phyloP scores from a whole-genome alignment of 2,888 invertebrate genomes.

The Lycocerus yunnanus region DNA sequence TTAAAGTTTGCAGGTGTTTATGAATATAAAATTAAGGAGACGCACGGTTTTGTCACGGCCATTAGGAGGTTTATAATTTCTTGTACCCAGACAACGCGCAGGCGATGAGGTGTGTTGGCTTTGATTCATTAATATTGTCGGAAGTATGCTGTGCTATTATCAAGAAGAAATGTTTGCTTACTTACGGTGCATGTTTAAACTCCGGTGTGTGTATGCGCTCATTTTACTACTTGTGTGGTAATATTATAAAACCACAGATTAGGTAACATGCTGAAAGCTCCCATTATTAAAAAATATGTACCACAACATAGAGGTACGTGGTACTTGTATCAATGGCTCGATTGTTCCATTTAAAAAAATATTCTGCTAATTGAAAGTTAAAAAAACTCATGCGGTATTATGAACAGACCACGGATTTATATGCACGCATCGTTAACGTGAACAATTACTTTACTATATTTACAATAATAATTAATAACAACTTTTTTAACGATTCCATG shows the following conservation, averaged over 20 bases:
- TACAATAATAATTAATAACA: neutral
- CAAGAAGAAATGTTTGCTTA: constrained; percentile 3
- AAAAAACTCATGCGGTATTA: neutral
- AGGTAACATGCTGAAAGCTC: constrained; percentile 4
- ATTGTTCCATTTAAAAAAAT: neutral
- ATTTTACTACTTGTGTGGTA: constrained; percentile 3
- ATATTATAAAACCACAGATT: constrained; percentile 4
- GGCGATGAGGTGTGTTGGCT: constrained; percentile 6
- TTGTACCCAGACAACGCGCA: neutral
- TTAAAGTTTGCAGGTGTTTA: constrained; percentile 22
- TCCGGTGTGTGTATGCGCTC: neutral
- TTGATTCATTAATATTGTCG: constrained; percentile 14
- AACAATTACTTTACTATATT: neutral
- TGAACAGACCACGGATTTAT: neutral
- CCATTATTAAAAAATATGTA: neutral
- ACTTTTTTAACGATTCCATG: neutral
- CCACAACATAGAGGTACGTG: neutral
- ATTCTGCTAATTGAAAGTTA: neutral
- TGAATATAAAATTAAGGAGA: constrained; percentile 13
- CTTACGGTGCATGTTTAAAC: constrained; percentile 5
- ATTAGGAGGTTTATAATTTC: constrained; percentile 4
- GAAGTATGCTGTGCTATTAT: constrained; percentile 4
- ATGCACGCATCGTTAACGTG: neutral
- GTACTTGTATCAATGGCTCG: neutral
- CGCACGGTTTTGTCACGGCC: constrained; percentile 5